These are phyloP conservation scores for Synergus gifuensis DNA, from an alignment of 2,888 invertebrate species.

Conservation along the genomic window DNA sequence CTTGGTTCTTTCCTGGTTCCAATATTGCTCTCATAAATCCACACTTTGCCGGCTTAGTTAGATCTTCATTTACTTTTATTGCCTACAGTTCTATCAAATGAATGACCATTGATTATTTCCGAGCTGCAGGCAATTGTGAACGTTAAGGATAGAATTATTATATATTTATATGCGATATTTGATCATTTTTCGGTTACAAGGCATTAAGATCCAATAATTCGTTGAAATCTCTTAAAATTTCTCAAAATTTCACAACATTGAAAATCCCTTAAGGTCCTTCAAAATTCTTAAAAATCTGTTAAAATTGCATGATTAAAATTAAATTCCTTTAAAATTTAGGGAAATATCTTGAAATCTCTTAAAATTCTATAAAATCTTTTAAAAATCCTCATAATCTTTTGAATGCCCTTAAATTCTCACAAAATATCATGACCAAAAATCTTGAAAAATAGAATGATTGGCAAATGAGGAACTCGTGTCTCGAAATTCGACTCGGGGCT, in stretches of 20 bases:
- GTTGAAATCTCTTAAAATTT: no score
- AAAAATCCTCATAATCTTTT: no score
- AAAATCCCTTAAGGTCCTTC: no score
- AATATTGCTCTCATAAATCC: constrained; percentile 11
- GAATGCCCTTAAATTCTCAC: background rate
- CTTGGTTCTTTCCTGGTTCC: background rate
- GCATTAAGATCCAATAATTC: no score
- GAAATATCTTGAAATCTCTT: no score
- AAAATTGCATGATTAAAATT: no score
- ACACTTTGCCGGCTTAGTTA: background rate
- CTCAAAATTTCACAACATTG: no score
- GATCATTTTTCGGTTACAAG: no score
- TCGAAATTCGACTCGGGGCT: constrained; percentile 46
- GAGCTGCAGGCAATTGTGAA: background rate
- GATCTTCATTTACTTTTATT: background rate
- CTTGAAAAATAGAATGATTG: background rate
- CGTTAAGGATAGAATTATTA: background rate
- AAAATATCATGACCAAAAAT: background rate
- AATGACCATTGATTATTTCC: background rate
- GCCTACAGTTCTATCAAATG: background rate
- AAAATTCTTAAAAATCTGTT: no score
- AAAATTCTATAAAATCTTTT: no score
- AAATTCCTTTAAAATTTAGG: no score
- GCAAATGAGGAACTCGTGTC: constrained; percentile 26
- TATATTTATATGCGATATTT: no score